Evolutionary conservation across 2,797 vertebrate genomes (phyloP), one percentile per base, ranked within the genome.

Genomic region (Aselliscus stoliczkanus): DNA sequence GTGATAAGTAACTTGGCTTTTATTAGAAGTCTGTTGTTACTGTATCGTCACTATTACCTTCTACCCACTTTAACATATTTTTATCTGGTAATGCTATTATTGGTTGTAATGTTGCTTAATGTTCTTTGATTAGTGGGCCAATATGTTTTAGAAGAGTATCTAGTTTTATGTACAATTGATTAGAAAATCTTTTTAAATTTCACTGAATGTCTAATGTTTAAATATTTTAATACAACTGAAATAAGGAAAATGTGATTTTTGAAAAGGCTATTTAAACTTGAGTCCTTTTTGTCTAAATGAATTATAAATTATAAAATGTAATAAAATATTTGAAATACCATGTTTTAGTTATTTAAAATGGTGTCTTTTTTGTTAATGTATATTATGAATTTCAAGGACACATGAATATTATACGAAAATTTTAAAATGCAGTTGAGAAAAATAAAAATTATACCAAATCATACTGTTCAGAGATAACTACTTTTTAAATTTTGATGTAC

Each of bases 141-240:
- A 2, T 73, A 42, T 87, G 18, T 76, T 93, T 95, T 82, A 82
- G 42, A 77, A 77, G 13, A 69, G 4, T 17, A 54, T 79, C 58
- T 58, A 44, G 52, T 85, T 92, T 95, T 58, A 69, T 86, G 15
- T 93, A 56, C 34, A 88, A 58, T 3, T 65, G 11, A 29, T 83
- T 21, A 31, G 76, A 77, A 69, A 34, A 11, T n/a, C 47, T 56
- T 65, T 70, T 80, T 29, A 1, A 56, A 73, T 52, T 94, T 92
- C 7, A 88, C 18, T 58, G 13, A 70, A 52, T 83, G 11, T 60
- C 5, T 34, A 58, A 80, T 58, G 84, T 92, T 88, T 25, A 65
- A 93, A 29, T 88, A 70, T 58, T 95, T 93, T 75, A 90, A 88
- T 69, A 70, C 2, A 80, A 80, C 50, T 80, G 17, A 95, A 73